Base-by-base conservation (phyloP, 2,797 vertebrate genomes). In the Cuculus canorus region DNA sequence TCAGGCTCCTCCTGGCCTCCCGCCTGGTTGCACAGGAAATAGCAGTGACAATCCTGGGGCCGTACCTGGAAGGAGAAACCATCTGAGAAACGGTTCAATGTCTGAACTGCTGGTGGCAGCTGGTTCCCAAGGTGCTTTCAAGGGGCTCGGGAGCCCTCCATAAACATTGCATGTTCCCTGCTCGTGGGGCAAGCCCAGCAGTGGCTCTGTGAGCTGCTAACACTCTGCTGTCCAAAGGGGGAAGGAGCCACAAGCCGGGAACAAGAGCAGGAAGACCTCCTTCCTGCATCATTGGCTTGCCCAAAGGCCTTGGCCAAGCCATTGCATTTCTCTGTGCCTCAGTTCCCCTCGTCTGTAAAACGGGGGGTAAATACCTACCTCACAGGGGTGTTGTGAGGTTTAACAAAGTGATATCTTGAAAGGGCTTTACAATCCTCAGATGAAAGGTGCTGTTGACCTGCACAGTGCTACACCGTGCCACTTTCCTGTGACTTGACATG, bases 301-400 rank as follows among this genome's bases (percentile, higher is more conserved):
- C 59, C 30, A 0, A 5, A 50, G 56, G 57, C 88, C 72, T 50
- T 60, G 90, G 86, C 86, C 90, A 32, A 86, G 85, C 92, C 85
- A 0, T 72, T 82, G 92, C 48, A 5, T 92, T 53, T 80, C 86
- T 95, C 92, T 86, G 96, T 96, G 95, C 96, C 96, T 97, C 94
- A 94, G 83, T 50, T 70, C 17, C 79, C 82, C 47, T 61, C 17
- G 0, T 59, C 86, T 33, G 23, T 25, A 8, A 77, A 61, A 33
- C 2, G 35, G 94, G 79, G 80, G 86, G 13, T 5, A 21, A 30
- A 78, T 93, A 95, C 92, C 96, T 97, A 97, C 96, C 96, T 97
- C 96, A 81, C 95, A 93, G 95, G 94, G 82, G 72, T 90, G 79
- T 66, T 92, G 96, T 92, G 94, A 96, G 96, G 94, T 96, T 83